Evolutionary conservation across 2,113 vertebrate species (phyloP), one percentile per base, ranked within the genome.

Genomic region (Bufo gargarizans): DNA sequence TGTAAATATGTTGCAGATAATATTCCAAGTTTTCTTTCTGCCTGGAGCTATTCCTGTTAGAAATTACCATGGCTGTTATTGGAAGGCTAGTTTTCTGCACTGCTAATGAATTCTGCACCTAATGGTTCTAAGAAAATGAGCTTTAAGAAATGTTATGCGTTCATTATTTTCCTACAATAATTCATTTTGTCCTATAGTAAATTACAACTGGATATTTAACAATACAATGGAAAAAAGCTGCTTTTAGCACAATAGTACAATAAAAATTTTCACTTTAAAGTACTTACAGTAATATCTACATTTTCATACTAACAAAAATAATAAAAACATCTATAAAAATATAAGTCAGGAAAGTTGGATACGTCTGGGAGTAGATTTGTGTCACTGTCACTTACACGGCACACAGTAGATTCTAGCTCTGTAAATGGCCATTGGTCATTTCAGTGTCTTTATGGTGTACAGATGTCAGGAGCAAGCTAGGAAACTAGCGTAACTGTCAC

Each of bases 101-200:
- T 71, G 33, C 69, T 19, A 85, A 84, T 72, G 19, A 71, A 43
- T 71, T 55, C 22, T 72, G n/a, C 56, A 67, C 16, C 82, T 84
- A 84, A 84, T 84, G 67, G 50, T 43, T 72, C 56, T 72, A 17
- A 69, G 45, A 85, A 77, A 85, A 58, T 76, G 69, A 47, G 22
- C 22, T 56, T 56, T 58, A 85, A 76, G 83, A 85, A 76, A 76
- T 56, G 33, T 20, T 20, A 76, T 3, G 9, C 19, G n/a, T 4
- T 11, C 59, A 74, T 59, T 74, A 17, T 55, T 58, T 56, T 76
- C 22, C 20, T 47, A 74, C 47, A 74, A 74, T 47, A 74, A 47
- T 47, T 74, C 43, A 49, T 74, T 17, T 74, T 3, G 6, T 3
- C 71, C 43, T 74, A 74, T 47, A 3, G 43, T 47, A 74, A 74